A percentile compares a stretch with the other conserved stretches of the same genome.
phyloP scores from a whole-genome alignment of 2,113 vertebrate genomes.

The Pterocles gutturalis region DNA sequence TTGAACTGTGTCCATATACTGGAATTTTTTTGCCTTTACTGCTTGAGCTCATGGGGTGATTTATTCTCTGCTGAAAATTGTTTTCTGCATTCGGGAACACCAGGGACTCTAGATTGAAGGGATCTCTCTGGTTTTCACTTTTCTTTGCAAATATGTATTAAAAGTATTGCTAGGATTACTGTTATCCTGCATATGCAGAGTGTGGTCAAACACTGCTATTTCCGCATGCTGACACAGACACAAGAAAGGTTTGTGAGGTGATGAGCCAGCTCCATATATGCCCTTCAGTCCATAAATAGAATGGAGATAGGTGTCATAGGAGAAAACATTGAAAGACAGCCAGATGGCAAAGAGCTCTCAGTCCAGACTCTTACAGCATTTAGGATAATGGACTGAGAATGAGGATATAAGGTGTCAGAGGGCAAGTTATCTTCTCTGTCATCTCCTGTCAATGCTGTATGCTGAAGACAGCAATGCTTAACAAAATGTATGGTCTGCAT shows the following conservation, averaged over 20 bases:
- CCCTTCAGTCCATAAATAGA: slow-evolving; percentile 20
- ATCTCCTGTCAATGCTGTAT: not conserved
- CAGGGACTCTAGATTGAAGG: not conserved
- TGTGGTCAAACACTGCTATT: not conserved
- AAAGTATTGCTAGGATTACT: not conserved
- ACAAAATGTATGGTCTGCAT: not conserved
- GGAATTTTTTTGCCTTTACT: not conserved
- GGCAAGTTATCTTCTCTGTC: not conserved
- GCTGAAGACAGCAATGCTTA: not conserved
- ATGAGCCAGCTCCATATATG: not conserved
- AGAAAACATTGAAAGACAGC: slow-evolving; percentile 1
- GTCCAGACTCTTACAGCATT: not conserved
- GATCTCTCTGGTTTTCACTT: not conserved
- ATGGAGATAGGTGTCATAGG: not conserved
- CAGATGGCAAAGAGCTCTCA: slow-evolving; percentile 6
- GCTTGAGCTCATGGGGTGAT: fast-evolving
- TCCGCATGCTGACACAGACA: not conserved
- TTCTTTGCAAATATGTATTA: not conserved
- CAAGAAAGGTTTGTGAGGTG: not conserved
- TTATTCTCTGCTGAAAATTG: not conserved
- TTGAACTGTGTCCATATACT: not conserved
- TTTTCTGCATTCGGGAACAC: not conserved
- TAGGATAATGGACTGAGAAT: not conserved
- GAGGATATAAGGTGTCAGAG: not conserved
- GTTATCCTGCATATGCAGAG: fast-evolving